Base-by-base conservation (phyloP, 2,888 invertebrate genomes). In the Neocrepidodera transversa region DNA sequence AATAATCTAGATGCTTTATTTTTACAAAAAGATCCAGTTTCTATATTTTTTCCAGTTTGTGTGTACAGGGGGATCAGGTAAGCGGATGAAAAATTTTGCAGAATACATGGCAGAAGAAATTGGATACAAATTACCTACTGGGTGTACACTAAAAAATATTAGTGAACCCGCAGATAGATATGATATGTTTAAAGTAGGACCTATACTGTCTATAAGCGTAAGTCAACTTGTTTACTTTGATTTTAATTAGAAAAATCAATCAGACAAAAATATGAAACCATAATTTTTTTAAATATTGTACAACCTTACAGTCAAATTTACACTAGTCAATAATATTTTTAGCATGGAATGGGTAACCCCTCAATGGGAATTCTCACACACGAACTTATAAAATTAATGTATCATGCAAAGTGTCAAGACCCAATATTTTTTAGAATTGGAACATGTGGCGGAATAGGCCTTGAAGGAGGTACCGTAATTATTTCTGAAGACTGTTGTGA, bases 271-370 rank as follows among this genome's bases (percentile, higher is more conserved):
- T n/a, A n/a, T n/a, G n/a, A n/a, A n/a, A n/a, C n/a, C n/a, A n/a
- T n/a, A n/a, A n/a, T n/a, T n/a, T n/a, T n/a, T n/a, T n/a, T n/a
- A n/a, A n/a, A n/a, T n/a, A n/a, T n/a, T n/a, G n/a, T n/a, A n/a
- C n/a, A n/a, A n/a, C n/a, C n/a, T n/a, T n/a, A n/a, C n/a, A n/a
- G n/a, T n/a, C n/a, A n/a, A n/a, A n/a, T n/a, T n/a, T n/a, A n/a
- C n/a, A n/a, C n/a, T n/a, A n/a, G n/a, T n/a, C n/a, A n/a, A n/a
- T n/a, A n/a, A n/a, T n/a, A n/a, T n/a, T n/a, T n/a, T n/a, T 82
- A 95, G 94, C 99, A 99, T 76, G 99, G 98, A 57, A 98, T 99
- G 93, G 99, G 98, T 4, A 91, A 94, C 53, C 95, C 97, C 3
- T 98, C 98, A 0, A 88, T 97, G 54, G 93, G 95, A 49, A 97